A percentile compares a stretch with the other conserved stretches of the same genome.
Conservation (phyloP, 2,797 vertebrate species). For the Phalanger gymnotis region DNA sequence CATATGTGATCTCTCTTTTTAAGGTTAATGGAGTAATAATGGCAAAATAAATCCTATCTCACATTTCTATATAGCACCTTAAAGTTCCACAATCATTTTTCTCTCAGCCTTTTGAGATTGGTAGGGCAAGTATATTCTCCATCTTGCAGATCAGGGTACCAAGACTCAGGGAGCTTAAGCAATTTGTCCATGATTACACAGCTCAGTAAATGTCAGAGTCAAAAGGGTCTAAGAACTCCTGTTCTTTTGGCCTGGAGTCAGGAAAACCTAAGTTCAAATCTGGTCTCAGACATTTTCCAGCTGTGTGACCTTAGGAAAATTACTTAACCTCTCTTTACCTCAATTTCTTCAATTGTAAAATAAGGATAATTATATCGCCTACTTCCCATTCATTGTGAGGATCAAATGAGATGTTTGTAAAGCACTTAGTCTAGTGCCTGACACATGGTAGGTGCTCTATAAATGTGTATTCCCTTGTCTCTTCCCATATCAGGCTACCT, state of each 20-base stretch:
- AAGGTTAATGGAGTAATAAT: background rate
- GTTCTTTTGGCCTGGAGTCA: background rate
- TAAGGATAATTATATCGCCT: background rate
- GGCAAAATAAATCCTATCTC: background rate
- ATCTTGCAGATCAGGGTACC: background rate
- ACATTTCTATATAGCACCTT: background rate
- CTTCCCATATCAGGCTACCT: background rate
- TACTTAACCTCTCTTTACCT: background rate
- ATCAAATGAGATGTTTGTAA: background rate
- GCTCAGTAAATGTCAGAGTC: background rate
- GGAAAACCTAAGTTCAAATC: background rate
- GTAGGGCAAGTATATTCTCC: background rate
- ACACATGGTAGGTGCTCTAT: background rate
- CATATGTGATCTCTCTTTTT: background rate
- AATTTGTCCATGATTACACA: background rate
- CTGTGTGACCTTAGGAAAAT: background rate
- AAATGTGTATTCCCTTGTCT: background rate
- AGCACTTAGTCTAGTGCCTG: background rate
- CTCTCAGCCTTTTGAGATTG: background rate
- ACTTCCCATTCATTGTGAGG: background rate
- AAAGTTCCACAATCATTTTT: background rate
- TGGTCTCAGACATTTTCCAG: background rate
- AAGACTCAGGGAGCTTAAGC: background rate
- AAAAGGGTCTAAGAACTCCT: background rate
- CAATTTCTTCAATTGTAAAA: background rate